Evolutionary conservation across 2,797 vertebrate genomes (phyloP), one percentile per base, ranked within the genome.

Genomic region (Crenuchus spilurus): DNA sequence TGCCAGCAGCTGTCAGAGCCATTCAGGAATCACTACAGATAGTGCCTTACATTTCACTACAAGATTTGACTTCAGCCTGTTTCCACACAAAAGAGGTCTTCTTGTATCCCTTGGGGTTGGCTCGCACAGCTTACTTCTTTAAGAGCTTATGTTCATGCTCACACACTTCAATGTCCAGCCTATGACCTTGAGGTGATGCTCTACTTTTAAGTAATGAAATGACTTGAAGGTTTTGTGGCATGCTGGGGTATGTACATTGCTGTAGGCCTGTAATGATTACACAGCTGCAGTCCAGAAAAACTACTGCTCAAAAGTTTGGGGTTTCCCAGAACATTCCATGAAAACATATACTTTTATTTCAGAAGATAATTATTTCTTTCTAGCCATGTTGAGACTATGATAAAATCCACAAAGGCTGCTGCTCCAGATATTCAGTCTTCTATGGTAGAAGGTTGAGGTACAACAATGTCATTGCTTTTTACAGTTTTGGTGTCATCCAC

Each of bases 1-100:
- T 87, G 82, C 82, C 83, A 75, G 84, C 82, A 82, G 83, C 88
- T 91, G 87, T 89, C 89, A 87, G 63, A 79, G 73, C 73, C 80
- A 83, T 58, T 37, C 76, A 80, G 84, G 84, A 11, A 89, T 91
- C 85, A 82, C 75, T 83, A 82, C 74, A 77, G 74, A 75, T 35
- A 74, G 46, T 66, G 74, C 67, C 63, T 57, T 69, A 72, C 64
- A 75, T 82, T 81, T 78, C 64, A 80, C 83, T 86, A 80, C 44
- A 87, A 88, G 84, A 87, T 90, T 84, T 84, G 86, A 87, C 85
- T 78, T 66, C 79, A 70, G 37, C 54, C 54, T 66, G 42, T 71
- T 78, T 72, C 26, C 62, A 60, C 61, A 78, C 22, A 76, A 70
- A 69, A 54, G 44, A 76, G 31, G 67, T 69, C 44, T 65, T 37